These are phyloP conservation scores for Tetramorium bicarinatum DNA, from an alignment of 2,888 invertebrate genomes.

Conservation along the genomic window DNA sequence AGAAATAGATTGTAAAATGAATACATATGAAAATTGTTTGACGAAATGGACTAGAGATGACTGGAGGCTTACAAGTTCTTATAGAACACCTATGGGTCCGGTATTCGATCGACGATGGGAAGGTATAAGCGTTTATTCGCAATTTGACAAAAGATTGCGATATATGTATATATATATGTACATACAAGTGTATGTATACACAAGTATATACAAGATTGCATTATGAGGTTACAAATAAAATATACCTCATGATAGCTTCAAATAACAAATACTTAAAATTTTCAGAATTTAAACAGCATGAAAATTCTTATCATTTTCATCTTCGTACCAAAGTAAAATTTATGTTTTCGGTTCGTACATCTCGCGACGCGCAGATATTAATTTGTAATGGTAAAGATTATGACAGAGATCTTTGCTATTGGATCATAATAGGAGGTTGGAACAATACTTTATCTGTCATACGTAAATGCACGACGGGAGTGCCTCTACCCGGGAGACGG, in stretches of 20 bases:
- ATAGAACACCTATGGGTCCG: conserved; percentile 69
- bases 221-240: not conserved
- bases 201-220: not conserved
- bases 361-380: conserved; percentile 75
- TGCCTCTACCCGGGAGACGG: conserved; percentile 34
- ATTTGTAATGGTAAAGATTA: conserved; percentile 73
- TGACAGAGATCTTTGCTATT: conserved; percentile 77
- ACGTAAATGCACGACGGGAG: conserved; percentile 74
- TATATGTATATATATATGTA: not conserved
- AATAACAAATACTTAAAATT: not conserved
- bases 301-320: too few species aligned
- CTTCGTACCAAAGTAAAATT: conserved; percentile 18
- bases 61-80: conserved; percentile 71
- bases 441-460: conserved; percentile 71
- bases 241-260: not conserved
- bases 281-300: conserved; percentile 61
- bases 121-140: conserved; percentile 64
- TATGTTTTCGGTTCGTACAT: conserved; percentile 74
- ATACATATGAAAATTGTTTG: conserved; percentile 25
- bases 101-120: conserved; percentile 80
- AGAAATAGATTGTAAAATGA: conserved; percentile 55
- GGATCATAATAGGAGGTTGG: conserved; percentile 80
- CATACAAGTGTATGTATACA: too few species aligned
- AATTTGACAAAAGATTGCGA: not conserved
- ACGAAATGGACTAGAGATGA: conserved; percentile 38